phyloP scores from a whole-genome alignment of 2,888 invertebrate species.

The Torymus aiolomorphi region DNA sequence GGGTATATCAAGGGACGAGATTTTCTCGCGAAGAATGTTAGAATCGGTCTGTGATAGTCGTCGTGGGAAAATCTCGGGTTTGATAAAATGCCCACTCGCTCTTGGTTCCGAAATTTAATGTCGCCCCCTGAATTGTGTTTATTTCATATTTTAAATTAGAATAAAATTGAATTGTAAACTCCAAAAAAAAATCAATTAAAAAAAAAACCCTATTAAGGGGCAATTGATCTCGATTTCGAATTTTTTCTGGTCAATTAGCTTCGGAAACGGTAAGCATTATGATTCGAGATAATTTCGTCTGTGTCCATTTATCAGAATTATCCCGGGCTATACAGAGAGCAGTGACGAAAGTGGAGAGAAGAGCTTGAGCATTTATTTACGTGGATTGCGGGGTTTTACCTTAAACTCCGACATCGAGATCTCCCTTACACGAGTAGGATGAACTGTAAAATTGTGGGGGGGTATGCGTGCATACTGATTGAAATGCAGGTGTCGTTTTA shows the following conservation, averaged over 20 bases:
- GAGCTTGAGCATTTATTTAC: constrained; percentile 17
- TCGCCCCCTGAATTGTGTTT: too few species aligned
- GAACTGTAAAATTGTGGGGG: constrained; percentile 30
- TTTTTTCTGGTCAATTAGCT: background rate
- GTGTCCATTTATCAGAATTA: constrained; percentile 21
- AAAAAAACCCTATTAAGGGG: too few species aligned
- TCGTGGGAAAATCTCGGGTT: too few species aligned
- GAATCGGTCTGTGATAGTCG: too few species aligned
- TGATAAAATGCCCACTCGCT: too few species aligned
- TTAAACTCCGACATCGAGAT: constrained; percentile 13
- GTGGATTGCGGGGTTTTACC: constrained; percentile 35
- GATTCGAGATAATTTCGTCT: constrained; percentile 27
- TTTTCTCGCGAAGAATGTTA: too few species aligned
- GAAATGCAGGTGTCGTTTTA: constrained; percentile 12
- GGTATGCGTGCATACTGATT: constrained; percentile 3
- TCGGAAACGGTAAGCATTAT: constrained; percentile 4
- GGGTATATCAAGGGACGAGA: too few species aligned
- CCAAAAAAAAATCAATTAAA: too few species aligned
- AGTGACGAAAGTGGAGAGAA: background rate
- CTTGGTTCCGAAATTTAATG: too few species aligned
- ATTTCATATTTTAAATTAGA: too few species aligned
- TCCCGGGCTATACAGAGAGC: constrained; percentile 9
- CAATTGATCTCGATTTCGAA: too few species aligned
- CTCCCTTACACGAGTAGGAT: background rate
- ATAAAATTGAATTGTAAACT: too few species aligned